A percentile compares a stretch with the other conserved stretches of the same genome.
These are phyloP conservation scores for Psilanteris sp. DNA, from an alignment of 1,140 invertebrate species.

Conservation along the genomic window DNA sequence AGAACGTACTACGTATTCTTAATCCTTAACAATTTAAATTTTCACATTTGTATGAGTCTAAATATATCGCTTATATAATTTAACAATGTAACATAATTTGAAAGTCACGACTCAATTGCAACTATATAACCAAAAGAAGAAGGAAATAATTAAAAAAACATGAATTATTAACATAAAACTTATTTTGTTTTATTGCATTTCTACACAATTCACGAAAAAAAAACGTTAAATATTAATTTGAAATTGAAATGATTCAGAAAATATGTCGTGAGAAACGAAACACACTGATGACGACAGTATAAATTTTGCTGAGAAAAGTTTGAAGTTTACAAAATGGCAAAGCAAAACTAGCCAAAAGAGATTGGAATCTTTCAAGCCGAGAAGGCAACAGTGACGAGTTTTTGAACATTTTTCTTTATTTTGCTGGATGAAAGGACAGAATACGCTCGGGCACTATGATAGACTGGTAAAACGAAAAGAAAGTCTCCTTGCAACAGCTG, in stretches of 20 bases:
- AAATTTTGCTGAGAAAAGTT: conserved; percentile 45
- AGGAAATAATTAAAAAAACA: too few species aligned
- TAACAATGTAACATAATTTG: too few species aligned
- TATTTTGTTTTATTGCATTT: too few species aligned
- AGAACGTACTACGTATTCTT: too few species aligned
- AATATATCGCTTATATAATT: too few species aligned
- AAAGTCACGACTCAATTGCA: too few species aligned
- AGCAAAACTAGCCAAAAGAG: conserved; percentile 44
- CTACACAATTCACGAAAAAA: too few species aligned
- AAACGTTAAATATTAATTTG: conserved; percentile 18
- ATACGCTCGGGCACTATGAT: conserved; percentile 24
- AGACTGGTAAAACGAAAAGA: conserved; percentile 22
- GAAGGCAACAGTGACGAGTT: conserved; percentile 44
- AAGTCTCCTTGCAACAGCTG: conserved; percentile 59
- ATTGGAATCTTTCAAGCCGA: conserved; percentile 24
- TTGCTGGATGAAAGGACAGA: conserved; percentile 43
- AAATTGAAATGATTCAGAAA: conserved; percentile 14
- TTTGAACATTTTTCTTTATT: conserved; percentile 55
- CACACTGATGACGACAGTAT: conserved; percentile 24
- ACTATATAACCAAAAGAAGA: too few species aligned
- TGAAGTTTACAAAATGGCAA: conserved; percentile 29
- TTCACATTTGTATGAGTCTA: too few species aligned
- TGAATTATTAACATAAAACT: too few species aligned
- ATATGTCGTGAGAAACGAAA: conserved; percentile 23
- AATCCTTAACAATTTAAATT: too few species aligned